Evolutionary conservation across 2,113 vertebrate genomes (phyloP).

Genomic region (Plectropomus leopardus): DNA sequence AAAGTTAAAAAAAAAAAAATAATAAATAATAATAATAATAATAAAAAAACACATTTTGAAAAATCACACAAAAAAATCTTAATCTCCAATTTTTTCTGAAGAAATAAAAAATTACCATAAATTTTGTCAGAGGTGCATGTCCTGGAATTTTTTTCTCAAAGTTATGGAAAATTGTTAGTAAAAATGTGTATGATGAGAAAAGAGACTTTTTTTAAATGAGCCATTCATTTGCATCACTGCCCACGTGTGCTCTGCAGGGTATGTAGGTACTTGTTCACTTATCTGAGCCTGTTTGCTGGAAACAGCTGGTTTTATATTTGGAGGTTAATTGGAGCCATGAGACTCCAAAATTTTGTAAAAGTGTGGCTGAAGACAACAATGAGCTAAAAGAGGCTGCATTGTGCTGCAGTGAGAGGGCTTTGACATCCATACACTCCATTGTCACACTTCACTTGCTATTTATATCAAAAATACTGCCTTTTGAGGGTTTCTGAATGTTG

Average conservation of each 20-base stretch:
- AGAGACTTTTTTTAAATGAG: too few species aligned
- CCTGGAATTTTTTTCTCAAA: too few species aligned
- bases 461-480: not conserved
- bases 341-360: not conserved
- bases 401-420: not conserved
- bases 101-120: too few species aligned
- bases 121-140: too few species aligned
- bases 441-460: not conserved
- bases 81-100: too few species aligned
- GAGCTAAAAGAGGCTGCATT: not conserved
- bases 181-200: too few species aligned
- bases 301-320: not conserved
- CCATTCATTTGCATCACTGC: not conserved
- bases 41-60: too few species aligned
- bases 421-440: not conserved
- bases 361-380: not conserved
- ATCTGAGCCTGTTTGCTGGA: not conserved
- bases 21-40: too few species aligned
- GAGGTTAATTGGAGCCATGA: not conserved
- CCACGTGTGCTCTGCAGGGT: not conserved
- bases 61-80: too few species aligned
- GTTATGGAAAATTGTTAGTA: too few species aligned
- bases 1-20: too few species aligned
- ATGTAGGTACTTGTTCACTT: too few species aligned
- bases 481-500: not conserved